Evolutionary conservation across 2,113 vertebrate genomes (phyloP).

Genomic region (Sardina pilchardus): DNA sequence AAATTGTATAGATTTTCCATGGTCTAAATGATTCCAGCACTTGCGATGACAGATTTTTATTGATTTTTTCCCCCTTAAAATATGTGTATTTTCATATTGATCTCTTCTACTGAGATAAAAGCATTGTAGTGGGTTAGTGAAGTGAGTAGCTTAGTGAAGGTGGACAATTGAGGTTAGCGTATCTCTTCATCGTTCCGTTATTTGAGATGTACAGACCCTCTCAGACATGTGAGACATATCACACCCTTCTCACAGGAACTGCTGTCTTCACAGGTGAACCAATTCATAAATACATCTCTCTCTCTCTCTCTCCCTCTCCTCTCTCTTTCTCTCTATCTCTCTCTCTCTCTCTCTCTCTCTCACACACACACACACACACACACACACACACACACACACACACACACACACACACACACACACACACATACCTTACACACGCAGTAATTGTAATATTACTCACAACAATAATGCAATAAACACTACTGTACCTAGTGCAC

Average conservation of each 20-base stretch:
- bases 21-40: background rate
- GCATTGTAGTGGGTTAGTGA: background rate
- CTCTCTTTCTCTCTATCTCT: no score
- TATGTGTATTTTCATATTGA: background rate
- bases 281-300: slow-evolving; percentile 13
- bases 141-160: background rate
- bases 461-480: no score
- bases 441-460: background rate
- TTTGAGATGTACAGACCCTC: slow-evolving; percentile 13
- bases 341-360: no score
- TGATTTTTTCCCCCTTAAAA: no score
- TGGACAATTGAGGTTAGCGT: background rate
- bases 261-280: slow-evolving; percentile 35
- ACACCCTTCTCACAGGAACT: slow-evolving; percentile 49
- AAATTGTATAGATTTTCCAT: background rate
- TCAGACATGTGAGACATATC: slow-evolving; percentile 50
- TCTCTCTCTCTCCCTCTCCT: background rate
- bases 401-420: slow-evolving; percentile 10
- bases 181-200: background rate
- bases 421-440: background rate
- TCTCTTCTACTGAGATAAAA: background rate
- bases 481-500: background rate
- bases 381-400: no score
- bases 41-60: background rate
- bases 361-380: no score